Evolutionary conservation across 64 coral and sea anemone species (phyloP).

Genomic region (Cladopsammia gracilis): DNA sequence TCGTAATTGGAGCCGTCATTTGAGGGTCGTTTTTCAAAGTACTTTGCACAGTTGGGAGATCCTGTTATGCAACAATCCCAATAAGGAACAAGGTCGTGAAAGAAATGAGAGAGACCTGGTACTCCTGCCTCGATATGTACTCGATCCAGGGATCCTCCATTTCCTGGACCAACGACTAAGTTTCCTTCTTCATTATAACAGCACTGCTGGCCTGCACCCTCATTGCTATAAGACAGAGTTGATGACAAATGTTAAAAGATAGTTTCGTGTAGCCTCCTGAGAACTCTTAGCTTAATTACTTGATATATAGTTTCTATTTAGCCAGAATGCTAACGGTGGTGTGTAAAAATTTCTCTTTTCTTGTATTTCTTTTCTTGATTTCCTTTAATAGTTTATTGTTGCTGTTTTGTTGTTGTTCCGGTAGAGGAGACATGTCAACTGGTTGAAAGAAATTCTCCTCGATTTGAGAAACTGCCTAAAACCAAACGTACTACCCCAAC

Average conservation of each 20-base stretch:
- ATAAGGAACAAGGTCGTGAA: slow-evolving; percentile 82
- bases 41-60: slow-evolving; percentile 41
- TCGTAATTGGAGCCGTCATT: slow-evolving; percentile 50
- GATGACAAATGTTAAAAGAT: neutral
- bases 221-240: neutral
- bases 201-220: slow-evolving; percentile 78
- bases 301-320: too few relatives aligned
- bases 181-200: slow-evolving; percentile 79
- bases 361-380: too few relatives aligned
- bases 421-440: too few relatives aligned
- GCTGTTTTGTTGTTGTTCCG: too few relatives aligned
- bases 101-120: slow-evolving; percentile 66
- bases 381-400: too few relatives aligned
- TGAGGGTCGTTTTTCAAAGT: slow-evolving; percentile 67
- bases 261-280: too few relatives aligned
- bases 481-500: too few relatives aligned
- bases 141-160: slow-evolving; percentile 68
- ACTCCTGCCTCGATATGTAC: slow-evolving; percentile 38
- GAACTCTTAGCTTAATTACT: too few relatives aligned
- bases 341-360: too few relatives aligned
- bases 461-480: too few relatives aligned
- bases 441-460: too few relatives aligned
- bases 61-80: slow-evolving; percentile 77
- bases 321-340: too few relatives aligned
- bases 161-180: slow-evolving; percentile 39